These are phyloP conservation scores for Polydrusus pterygomalis DNA, from an alignment of 2,888 invertebrate species.

Conservation along the genomic window DNA sequence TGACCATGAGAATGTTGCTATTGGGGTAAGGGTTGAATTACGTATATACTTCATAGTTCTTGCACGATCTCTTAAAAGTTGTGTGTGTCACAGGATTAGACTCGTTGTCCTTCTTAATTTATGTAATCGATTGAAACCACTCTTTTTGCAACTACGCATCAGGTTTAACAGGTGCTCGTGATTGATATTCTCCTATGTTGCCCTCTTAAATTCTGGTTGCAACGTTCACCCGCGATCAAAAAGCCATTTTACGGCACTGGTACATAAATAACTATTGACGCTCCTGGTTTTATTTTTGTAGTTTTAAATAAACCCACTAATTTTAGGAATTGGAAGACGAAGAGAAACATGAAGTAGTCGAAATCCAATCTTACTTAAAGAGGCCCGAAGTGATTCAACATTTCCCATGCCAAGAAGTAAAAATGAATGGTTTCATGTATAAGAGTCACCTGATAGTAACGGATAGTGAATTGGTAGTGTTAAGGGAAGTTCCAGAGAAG, in stretches of 20 bases:
- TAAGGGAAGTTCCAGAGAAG: conserved; percentile 85
- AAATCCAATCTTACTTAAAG: conserved; percentile 86
- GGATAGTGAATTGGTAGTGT: conserved; percentile 87
- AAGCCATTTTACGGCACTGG: too few relatives aligned
- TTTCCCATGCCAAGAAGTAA: conserved; percentile 94
- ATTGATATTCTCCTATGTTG: too few relatives aligned
- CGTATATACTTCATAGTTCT: too few relatives aligned
- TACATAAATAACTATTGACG: too few relatives aligned
- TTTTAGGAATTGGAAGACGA: conserved; percentile 73
- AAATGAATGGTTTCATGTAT: conserved; percentile 90
- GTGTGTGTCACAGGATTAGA: too few relatives aligned
- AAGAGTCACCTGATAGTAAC: conserved; percentile 93
- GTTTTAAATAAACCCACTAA: conserved; percentile 7
- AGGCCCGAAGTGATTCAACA: conserved; percentile 89
- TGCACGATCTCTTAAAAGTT: too few relatives aligned
- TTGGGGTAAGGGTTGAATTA: conserved; percentile 65
- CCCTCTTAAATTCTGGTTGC: too few relatives aligned
- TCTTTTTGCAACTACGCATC: too few relatives aligned
- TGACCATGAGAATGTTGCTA: conserved; percentile 79
- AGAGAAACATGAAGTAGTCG: conserved; percentile 86
- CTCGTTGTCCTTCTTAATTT: too few relatives aligned
- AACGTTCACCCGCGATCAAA: too few relatives aligned
- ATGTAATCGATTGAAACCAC: too few relatives aligned
- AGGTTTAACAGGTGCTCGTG: too few relatives aligned
- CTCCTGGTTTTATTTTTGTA: conserved; percentile 51